Evolutionary conservation across 2,113 vertebrate genomes (phyloP).

Genomic region (Lophura nycthemera): DNA sequence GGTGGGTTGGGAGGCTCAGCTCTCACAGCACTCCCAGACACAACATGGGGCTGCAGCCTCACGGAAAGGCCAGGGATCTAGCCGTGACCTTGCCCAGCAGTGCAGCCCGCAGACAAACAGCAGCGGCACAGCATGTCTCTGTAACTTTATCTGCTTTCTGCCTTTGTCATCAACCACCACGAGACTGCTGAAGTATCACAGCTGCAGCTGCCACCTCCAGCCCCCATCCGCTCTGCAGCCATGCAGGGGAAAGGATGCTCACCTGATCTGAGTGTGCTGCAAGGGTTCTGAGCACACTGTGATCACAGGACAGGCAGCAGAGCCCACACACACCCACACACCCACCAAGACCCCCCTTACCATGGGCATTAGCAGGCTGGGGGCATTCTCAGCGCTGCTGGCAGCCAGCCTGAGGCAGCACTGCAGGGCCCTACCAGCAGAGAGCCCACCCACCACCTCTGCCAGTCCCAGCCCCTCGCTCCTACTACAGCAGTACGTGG

Average conservation of each 20-base stretch:
- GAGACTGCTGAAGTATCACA: fast-evolving
- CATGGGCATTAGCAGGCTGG: fast-evolving
- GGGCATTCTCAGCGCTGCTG: neutral
- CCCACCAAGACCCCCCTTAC: fast-evolving
- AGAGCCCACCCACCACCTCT: too few relatives aligned
- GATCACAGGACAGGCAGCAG: fast-evolving
- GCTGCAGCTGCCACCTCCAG: neutral
- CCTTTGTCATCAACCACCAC: neutral
- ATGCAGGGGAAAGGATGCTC: neutral
- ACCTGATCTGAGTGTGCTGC: neutral
- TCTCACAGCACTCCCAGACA: neutral
- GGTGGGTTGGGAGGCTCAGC: fast-evolving
- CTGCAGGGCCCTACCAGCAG: neutral
- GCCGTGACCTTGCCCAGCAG: slow-evolving; percentile 10
- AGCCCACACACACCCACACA: neutral
- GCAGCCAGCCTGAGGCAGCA: neutral
- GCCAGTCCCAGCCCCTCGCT: neutral
- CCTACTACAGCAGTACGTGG: fast-evolving
- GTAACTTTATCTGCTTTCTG: neutral
- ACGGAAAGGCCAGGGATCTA: neutral
- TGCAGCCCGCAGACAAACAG: neutral
- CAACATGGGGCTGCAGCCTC: neutral
- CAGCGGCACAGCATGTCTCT: neutral
- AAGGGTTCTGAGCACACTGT: neutral
- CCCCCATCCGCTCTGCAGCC: neutral